phyloP scores from a whole-genome alignment of 2,888 invertebrate genomes.

The Coelogynopora nodosa region DNA sequence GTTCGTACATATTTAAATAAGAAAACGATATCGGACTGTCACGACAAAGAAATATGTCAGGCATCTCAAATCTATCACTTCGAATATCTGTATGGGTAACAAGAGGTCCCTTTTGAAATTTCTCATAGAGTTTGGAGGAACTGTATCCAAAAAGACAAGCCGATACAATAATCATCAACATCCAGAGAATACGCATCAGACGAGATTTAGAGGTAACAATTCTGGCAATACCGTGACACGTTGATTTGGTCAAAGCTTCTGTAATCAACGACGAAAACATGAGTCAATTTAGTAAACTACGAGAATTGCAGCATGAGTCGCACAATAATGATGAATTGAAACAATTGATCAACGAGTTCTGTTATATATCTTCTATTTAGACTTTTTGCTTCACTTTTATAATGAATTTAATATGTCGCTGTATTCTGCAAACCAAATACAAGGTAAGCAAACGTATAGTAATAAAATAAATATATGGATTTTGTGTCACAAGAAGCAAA shows the following conservation, averaged over 20 bases:
- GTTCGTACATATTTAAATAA: background rate
- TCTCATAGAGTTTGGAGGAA: background rate
- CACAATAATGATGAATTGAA: too few relatives aligned
- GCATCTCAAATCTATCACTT: background rate
- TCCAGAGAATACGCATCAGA: background rate
- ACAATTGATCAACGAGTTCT: too few relatives aligned
- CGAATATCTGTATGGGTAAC: background rate
- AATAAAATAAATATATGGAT: too few relatives aligned
- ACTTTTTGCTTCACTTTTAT: too few relatives aligned
- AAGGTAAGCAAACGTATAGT: too few relatives aligned
- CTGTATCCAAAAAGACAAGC: background rate
- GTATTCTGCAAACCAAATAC: too few relatives aligned
- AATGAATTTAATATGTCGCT: too few relatives aligned
- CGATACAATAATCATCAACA: background rate
- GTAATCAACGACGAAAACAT: background rate
- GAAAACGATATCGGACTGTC: background rate
- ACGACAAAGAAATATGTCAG: background rate
- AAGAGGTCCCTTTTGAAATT: background rate
- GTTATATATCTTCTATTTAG: too few relatives aligned
- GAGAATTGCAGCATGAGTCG: too few relatives aligned
- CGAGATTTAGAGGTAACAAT: background rate
- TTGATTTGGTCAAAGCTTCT: background rate
- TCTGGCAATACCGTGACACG: background rate
- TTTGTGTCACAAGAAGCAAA: too few relatives aligned
- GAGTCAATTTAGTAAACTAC: too few relatives aligned